Evolutionary conservation across 2,113 vertebrate species (phyloP).

Genomic region (Suricata suricatta): DNA sequence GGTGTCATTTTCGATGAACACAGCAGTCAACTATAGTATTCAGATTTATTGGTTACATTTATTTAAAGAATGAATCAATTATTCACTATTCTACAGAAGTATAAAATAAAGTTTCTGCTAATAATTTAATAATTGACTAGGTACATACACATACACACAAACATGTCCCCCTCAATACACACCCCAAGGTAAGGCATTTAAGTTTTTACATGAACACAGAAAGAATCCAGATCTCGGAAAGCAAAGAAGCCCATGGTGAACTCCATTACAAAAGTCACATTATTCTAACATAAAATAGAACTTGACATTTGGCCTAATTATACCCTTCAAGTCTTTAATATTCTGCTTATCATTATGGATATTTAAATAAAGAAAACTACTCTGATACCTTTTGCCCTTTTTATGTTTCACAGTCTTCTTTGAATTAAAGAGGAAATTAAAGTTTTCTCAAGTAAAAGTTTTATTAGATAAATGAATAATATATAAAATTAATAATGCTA

Average conservation of each 20-base stretch:
- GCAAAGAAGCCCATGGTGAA: conserved; percentile 46
- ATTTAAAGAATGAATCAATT: conserved; percentile 61
- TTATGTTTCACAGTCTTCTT: conserved; percentile 51
- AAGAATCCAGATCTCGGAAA: conserved; percentile 14
- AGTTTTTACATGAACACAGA: conserved; percentile 29
- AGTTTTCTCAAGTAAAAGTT: conserved; percentile 56
- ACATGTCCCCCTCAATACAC: neutral
- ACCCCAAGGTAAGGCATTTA: neutral
- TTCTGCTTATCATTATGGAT: conserved; percentile 74
- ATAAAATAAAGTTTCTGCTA: neutral
- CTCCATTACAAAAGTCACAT: conserved; percentile 65
- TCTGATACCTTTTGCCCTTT: conserved; percentile 75
- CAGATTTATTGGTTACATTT: conserved; percentile 41
- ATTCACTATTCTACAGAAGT: conserved; percentile 37
- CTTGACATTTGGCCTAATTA: conserved; percentile 77
- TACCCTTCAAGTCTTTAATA: conserved; percentile 71
- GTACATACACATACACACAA: neutral
- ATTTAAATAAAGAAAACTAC: conserved; percentile 71
- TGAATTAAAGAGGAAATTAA: conserved; percentile 68
- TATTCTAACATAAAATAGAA: conserved; percentile 72
- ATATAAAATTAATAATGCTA: conserved; percentile 50
- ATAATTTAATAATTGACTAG: neutral
- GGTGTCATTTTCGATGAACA: conserved; percentile 59
- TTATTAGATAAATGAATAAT: conserved; percentile 55
- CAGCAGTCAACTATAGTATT: conserved; percentile 58